Conservation (phyloP, 2,797 vertebrate species). For the Leptoclinus maculatus region DNA sequence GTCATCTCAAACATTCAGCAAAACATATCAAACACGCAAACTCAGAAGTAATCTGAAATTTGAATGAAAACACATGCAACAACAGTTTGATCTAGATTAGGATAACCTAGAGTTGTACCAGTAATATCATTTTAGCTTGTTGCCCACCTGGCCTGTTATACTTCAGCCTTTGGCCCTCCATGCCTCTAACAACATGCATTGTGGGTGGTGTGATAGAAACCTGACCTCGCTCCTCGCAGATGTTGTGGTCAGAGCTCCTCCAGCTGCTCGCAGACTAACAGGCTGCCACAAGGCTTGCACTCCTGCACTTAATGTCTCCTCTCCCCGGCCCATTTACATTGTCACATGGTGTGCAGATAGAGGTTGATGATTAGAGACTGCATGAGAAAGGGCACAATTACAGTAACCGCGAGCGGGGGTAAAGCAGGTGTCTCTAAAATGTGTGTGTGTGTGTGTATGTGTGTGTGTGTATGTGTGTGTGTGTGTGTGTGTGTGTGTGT, state of each 20-base stretch:
- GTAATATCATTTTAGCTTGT: constrained; percentile 7
- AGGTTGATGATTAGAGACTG: constrained; percentile 64
- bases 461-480: no score
- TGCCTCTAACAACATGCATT: constrained; percentile 34
- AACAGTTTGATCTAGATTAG: background rate
- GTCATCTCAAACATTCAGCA: constrained; percentile 24
- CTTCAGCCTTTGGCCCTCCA: constrained; percentile 12
- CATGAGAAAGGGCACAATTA: constrained; percentile 59
- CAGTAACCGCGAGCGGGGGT: constrained; percentile 41
- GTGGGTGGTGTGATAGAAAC: constrained; percentile 64
- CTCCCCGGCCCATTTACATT: constrained; percentile 39
- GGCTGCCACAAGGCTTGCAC: constrained; percentile 39
- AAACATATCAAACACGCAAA: constrained; percentile 27
- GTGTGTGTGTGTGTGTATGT: background rate
- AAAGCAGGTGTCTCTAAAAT: constrained; percentile 58
- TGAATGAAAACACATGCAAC: background rate
- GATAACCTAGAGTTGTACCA: background rate
- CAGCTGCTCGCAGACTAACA: constrained; percentile 65
- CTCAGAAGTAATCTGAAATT: constrained; percentile 7
- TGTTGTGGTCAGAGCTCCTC: constrained; percentile 66
- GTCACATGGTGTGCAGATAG: constrained; percentile 56
- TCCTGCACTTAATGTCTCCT: constrained; percentile 43
- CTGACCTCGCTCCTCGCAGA: constrained; percentile 60
- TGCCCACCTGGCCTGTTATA: constrained; percentile 9
- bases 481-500: background rate